Conservation (phyloP, 2,797 vertebrate species). For the Phyllotis vaccarum region DNA sequence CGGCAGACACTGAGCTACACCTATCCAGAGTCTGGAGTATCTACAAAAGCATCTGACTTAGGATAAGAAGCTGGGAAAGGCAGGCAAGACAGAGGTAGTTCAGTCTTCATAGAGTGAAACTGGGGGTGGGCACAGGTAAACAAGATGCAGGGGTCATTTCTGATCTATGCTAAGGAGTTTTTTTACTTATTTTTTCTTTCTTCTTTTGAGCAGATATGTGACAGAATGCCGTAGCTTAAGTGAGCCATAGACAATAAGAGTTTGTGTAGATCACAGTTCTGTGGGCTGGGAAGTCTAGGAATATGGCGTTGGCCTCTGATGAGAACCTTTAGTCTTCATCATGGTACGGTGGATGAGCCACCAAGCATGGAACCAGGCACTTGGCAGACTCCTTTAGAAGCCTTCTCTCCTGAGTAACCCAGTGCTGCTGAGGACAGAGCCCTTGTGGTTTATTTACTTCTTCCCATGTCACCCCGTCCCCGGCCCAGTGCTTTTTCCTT, state of each 20-base stretch:
- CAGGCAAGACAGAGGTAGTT: accelerated
- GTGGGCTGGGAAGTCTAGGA: not conserved
- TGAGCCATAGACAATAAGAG: not conserved
- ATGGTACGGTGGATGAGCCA: too few species aligned
- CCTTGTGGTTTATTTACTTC: not conserved
- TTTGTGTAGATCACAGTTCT: not conserved
- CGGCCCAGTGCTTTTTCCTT: not conserved
- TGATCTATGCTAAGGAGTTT: not conserved
- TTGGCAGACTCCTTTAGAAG: not conserved
- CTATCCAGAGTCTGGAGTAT: not conserved
- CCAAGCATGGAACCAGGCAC: not conserved
- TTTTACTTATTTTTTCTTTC: not conserved
- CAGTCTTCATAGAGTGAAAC: not conserved
- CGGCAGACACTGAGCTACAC: not conserved
- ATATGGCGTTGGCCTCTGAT: not conserved
- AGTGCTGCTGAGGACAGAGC: not conserved
- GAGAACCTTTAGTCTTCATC: not conserved
- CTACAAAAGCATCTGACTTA: accelerated
- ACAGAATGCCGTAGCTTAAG: not conserved
- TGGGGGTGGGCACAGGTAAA: not conserved
- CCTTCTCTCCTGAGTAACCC: not conserved
- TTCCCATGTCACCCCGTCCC: not conserved
- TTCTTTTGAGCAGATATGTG: not conserved
- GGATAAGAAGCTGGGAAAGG: not conserved
- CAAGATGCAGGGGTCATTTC: not conserved